phyloP scores from a whole-genome alignment of 2,888 invertebrate genomes.

The Deroplatys truncata region DNA sequence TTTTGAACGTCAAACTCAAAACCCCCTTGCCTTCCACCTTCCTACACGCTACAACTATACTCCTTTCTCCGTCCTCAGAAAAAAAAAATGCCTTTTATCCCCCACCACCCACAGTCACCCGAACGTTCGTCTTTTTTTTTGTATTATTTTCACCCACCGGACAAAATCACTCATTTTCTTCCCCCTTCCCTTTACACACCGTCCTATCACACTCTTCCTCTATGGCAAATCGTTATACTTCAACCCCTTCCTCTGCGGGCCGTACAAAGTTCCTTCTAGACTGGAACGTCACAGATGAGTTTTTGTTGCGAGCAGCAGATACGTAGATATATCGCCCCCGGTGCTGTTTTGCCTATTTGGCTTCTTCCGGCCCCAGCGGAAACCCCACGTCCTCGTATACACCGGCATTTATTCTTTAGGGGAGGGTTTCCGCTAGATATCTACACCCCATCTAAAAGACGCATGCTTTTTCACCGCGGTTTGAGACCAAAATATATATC shows the following conservation, averaged over 20 bases:
- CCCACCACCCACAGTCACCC: constrained; percentile 39
- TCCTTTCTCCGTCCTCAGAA: constrained; percentile 11
- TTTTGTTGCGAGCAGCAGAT: constrained; percentile 1
- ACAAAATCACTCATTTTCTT: constrained; percentile 31
- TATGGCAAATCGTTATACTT: constrained; percentile 39
- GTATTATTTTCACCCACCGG: constrained; percentile 26
- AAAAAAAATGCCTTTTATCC: constrained; percentile 19
- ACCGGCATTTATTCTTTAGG: background rate
- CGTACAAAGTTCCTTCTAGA: constrained; percentile 14
- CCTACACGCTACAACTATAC: background rate
- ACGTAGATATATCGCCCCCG: background rate
- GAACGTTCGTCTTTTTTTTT: constrained; percentile 34
- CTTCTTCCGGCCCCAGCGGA: background rate
- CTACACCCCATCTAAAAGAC: background rate
- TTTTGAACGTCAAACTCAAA: constrained; percentile 31
- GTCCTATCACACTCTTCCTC: constrained; percentile 39
- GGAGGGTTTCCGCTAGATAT: background rate
- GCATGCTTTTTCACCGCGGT: too few species aligned
- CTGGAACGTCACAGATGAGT: constrained; percentile 12
- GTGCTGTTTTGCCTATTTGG: background rate
- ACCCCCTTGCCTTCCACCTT: background rate
- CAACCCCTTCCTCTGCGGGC: constrained; percentile 37
- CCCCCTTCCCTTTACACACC: constrained; percentile 8
- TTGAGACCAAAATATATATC: too few species aligned
- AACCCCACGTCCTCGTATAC: background rate